phyloP scores from a whole-genome alignment of 2,113 vertebrate species.

The Apus apus region DNA sequence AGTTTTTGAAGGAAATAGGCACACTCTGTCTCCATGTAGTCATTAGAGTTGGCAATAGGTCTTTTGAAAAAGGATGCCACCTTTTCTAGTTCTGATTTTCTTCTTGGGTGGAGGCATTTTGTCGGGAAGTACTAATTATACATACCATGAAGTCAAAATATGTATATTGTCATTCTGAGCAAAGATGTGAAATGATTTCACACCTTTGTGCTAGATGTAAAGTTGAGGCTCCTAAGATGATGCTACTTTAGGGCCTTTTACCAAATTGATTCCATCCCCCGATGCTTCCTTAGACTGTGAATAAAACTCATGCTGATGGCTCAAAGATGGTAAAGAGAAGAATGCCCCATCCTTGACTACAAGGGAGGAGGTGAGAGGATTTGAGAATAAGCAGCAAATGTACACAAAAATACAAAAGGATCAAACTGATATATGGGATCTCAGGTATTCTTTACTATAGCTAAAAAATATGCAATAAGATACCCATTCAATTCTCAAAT shows the following conservation, averaged over 20 bases:
- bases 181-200: background rate
- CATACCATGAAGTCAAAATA: rapidly evolving
- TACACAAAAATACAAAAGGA: background rate
- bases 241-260: background rate
- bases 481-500: background rate
- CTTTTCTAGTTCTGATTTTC: background rate
- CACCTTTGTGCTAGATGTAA: background rate
- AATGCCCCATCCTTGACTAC: background rate
- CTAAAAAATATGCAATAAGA: background rate
- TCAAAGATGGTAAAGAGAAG: background rate
- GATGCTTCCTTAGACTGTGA: background rate
- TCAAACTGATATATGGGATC: background rate
- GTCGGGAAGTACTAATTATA: background rate
- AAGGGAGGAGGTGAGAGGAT: background rate
- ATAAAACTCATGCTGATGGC: background rate
- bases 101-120: background rate
- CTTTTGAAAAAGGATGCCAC: background rate
- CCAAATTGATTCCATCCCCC: background rate
- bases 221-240: background rate
- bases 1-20: background rate
- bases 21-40: background rate
- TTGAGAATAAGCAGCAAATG: background rate
- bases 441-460: background rate
- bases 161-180: background rate
- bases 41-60: background rate